These are phyloP conservation scores for Dendrolimus houi DNA, from an alignment of 2,888 invertebrate species.

Conservation along the genomic window DNA sequence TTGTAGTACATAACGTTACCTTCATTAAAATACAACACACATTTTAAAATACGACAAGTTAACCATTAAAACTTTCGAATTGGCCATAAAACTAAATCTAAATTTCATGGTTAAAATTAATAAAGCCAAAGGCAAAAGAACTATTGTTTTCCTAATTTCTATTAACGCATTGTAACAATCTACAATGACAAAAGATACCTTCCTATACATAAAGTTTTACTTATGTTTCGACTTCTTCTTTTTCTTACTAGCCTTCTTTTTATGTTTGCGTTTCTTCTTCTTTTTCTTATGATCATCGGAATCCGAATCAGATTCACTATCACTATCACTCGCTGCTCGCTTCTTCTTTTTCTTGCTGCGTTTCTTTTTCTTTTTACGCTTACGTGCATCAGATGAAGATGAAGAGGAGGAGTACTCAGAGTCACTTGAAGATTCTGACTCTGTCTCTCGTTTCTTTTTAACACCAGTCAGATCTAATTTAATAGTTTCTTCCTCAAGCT, in stretches of 20 bases:
- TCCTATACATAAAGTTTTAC: slow-evolving; percentile 22
- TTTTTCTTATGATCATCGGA: slow-evolving; percentile 81
- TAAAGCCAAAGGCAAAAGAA: neutral
- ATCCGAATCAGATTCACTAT: slow-evolving; percentile 80
- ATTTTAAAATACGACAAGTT: neutral
- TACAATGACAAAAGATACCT: neutral
- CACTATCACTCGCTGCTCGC: slow-evolving; percentile 78
- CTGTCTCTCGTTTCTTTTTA: slow-evolving; percentile 64
- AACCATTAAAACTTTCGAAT: neutral
- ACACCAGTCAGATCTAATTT: slow-evolving; percentile 67
- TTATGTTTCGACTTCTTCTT: slow-evolving; percentile 81
- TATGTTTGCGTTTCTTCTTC: slow-evolving; percentile 82
- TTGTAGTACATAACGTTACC: neutral
- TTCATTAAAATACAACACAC: no score
- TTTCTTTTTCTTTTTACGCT: slow-evolving; percentile 80
- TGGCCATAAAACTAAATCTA: neutral
- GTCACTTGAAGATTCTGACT: slow-evolving; percentile 58
- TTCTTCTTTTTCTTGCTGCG: slow-evolving; percentile 78
- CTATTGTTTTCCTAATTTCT: neutral
- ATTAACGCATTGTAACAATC: neutral
- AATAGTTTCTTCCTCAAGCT: slow-evolving; percentile 59
- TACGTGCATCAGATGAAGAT: slow-evolving; percentile 70
- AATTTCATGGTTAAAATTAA: neutral
- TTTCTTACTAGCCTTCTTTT: slow-evolving; percentile 82
- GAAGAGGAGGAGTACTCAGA: slow-evolving; percentile 70